A percentile compares a stretch with the other conserved stretches of the same genome.
Evolutionary conservation across 2,113 vertebrate genomes (phyloP).

Genomic region (Ginglymostoma cirratum): DNA sequence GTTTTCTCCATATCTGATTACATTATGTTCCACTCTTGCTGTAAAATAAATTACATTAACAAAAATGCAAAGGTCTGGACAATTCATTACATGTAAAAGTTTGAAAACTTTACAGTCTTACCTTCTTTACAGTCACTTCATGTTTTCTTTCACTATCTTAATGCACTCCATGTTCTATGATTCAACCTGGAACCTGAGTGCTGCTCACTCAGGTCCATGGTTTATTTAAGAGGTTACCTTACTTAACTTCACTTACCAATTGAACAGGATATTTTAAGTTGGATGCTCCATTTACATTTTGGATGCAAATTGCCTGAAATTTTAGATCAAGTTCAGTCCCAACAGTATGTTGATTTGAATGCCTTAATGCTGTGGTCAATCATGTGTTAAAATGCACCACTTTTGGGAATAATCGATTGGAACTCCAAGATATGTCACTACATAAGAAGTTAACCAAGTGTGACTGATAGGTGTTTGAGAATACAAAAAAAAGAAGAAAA

Average conservation of each 20-base stretch:
- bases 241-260: neutral
- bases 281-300: neutral
- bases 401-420: conserved; percentile 4
- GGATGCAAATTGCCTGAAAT: neutral
- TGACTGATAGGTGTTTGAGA: neutral
- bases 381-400: conserved; percentile 13
- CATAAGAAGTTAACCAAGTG: neutral
- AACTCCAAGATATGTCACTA: neutral
- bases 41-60: conserved; percentile 26
- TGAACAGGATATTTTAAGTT: neutral
- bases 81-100: conserved; percentile 2
- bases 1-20: conserved; percentile 50
- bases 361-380: neutral
- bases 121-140: neutral
- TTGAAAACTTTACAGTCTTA: neutral
- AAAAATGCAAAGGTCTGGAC: conserved; percentile 15
- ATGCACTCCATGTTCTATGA: neutral
- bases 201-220: neutral
- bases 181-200: neutral
- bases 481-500: conserved; percentile 17
- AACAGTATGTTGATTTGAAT: conserved; percentile 22
- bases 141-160: conserved; percentile 20
- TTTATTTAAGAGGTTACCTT: neutral
- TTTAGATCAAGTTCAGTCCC: neutral
- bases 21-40: conserved; percentile 28